These are phyloP conservation scores for Peromyscus nudipes DNA, from an alignment of 2,797 vertebrate species.

Conservation along the genomic window DNA sequence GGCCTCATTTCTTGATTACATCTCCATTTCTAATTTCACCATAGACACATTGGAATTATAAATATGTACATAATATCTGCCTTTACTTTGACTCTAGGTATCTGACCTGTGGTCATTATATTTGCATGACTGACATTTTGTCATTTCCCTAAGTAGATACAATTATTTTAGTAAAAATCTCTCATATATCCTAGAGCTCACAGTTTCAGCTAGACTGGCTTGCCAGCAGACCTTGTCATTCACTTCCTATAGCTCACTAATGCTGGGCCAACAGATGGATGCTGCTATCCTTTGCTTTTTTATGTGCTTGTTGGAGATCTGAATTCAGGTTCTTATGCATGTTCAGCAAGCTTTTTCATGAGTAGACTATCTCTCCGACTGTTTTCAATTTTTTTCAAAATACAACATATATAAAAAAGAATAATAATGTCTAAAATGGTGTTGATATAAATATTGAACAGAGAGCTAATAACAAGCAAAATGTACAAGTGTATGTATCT, in stretches of 20 bases:
- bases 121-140: neutral
- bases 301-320: neutral
- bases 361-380: neutral
- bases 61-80: fast-evolving
- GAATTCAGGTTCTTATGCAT: neutral
- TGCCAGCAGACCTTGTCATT: neutral
- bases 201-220: neutral
- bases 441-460: neutral
- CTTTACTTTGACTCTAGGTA: neutral
- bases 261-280: neutral
- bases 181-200: neutral
- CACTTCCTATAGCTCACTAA: neutral
- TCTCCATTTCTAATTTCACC: neutral
- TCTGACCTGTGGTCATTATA: neutral
- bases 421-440: neutral
- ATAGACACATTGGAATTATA: neutral
- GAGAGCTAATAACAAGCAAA: neutral
- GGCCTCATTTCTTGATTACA: neutral
- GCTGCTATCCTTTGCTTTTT: neutral
- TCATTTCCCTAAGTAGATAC: neutral
- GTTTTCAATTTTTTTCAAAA: neutral
- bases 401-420: neutral
- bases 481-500: neutral
- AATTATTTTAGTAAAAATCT: neutral
- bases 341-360: neutral